Percentiles rank a stretch among this genome's conserved stretches.
These are phyloP conservation scores for Ypsolopha sequella DNA, from an alignment of 2,888 invertebrate genomes.

Conservation along the genomic window DNA sequence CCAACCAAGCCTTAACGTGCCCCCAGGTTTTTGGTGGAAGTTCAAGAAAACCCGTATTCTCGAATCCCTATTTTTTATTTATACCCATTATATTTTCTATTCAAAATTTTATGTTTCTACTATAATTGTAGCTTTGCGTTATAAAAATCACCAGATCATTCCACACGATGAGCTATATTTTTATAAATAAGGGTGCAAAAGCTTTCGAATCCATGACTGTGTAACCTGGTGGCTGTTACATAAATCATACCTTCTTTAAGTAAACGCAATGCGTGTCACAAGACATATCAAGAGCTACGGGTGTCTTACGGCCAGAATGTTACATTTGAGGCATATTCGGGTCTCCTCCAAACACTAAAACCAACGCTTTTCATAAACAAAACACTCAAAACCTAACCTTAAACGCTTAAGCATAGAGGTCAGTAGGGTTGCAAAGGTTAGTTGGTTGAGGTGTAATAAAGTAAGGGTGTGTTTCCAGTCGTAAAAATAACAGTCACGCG, in stretches of 20 bases:
- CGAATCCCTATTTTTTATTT: no score
- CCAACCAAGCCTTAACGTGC: no score
- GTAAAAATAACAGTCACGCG: slow-evolving; percentile 36
- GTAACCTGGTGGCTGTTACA: no score
- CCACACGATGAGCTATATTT: no score
- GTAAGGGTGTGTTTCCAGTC: slow-evolving; percentile 26
- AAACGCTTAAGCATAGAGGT: neutral
- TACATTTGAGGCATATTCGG: neutral
- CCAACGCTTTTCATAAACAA: neutral
- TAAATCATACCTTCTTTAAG: neutral
- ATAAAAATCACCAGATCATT: no score
- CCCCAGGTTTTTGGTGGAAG: no score
- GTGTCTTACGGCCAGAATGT: neutral
- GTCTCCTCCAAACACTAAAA: neutral
- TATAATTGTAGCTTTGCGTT: no score
- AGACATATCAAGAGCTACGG: neutral
- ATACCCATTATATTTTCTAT: no score
- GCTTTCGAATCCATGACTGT: no score
- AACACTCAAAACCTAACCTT: neutral
- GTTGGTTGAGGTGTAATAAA: slow-evolving; percentile 17
- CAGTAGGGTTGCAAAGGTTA: neutral
- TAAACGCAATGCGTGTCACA: neutral
- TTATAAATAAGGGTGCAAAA: no score
- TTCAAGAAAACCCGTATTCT: no score
- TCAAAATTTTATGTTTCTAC: no score